Conservation (phyloP, 1,140 invertebrate genomes). For the Caerostris extrusa region DNA sequence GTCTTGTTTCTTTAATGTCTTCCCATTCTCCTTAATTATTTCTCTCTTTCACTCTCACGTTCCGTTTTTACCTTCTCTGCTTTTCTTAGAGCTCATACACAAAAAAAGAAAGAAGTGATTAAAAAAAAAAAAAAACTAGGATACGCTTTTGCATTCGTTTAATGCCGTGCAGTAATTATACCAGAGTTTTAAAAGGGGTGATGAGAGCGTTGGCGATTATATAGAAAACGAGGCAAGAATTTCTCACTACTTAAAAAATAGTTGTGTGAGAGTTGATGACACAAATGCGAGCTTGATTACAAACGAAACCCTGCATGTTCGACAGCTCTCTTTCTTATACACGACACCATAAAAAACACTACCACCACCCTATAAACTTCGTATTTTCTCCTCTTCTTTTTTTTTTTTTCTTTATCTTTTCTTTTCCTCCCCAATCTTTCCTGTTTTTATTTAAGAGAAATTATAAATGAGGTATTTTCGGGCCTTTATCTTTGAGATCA, state of each 20-base stretch:
- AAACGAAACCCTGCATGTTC: neutral
- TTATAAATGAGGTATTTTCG: conserved; percentile 17
- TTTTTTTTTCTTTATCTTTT: neutral
- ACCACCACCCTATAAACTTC: neutral
- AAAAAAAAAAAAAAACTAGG: too few species aligned
- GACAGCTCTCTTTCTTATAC: neutral
- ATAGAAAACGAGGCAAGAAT: neutral
- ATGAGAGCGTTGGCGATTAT: neutral
- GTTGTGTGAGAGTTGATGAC: conserved; percentile 19
- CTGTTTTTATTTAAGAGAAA: conserved; percentile 12
- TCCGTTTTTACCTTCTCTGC: neutral
- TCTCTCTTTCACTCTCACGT: neutral
- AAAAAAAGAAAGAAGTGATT: too few species aligned
- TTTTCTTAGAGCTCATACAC: neutral
- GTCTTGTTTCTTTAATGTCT: too few species aligned
- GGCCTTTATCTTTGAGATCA: conserved; percentile 12
- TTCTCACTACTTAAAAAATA: conserved; percentile 4
- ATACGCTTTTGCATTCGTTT: neutral
- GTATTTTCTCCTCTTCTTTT: neutral
- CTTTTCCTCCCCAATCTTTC: neutral
- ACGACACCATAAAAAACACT: neutral
- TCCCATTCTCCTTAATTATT: neutral
- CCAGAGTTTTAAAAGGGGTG: neutral
- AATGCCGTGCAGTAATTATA: conserved; percentile 48
- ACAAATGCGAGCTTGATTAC: conserved; percentile 54